Evolutionary conservation across 2,888 invertebrate genomes (phyloP).

Genomic region (Bombylius discolor): DNA sequence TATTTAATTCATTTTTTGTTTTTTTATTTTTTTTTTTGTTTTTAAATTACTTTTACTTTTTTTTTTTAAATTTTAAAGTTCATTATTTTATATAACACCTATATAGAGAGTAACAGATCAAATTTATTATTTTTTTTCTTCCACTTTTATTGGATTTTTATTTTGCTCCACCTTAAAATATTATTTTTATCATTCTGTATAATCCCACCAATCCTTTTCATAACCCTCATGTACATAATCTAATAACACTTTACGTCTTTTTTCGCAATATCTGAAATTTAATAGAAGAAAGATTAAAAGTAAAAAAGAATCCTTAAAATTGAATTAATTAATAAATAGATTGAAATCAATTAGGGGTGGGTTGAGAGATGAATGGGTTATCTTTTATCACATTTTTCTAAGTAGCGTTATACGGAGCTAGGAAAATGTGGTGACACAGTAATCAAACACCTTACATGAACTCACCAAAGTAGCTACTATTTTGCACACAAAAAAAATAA

Average conservation of each 20-base stretch:
- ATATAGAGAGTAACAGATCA: neutral
- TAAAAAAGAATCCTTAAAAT: neutral
- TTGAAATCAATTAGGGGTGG: too few relatives aligned
- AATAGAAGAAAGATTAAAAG: neutral
- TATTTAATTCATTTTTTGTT: too few relatives aligned
- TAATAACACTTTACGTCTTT: slow-evolving; percentile 84
- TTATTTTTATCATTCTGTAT: slow-evolving; percentile 55
- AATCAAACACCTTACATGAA: too few relatives aligned
- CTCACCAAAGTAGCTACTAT: too few relatives aligned
- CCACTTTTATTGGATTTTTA: neutral
- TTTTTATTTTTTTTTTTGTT: too few relatives aligned
- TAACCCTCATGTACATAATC: slow-evolving; percentile 98
- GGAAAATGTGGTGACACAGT: too few relatives aligned
- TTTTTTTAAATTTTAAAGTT: too few relatives aligned
- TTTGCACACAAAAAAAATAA: neutral
- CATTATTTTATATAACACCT: neutral
- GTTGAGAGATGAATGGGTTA: too few relatives aligned
- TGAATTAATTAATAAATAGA: neutral
- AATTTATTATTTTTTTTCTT: neutral
- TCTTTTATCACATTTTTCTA: too few relatives aligned
- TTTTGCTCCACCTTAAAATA: neutral
- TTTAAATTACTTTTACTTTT: too few relatives aligned
- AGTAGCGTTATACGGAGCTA: too few relatives aligned
- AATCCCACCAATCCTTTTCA: slow-evolving; percentile 97
- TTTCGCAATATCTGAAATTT: slow-evolving; percentile 83